Conservation (phyloP, 1,140 invertebrate genomes). For the Drosophila persimilis region DNA sequence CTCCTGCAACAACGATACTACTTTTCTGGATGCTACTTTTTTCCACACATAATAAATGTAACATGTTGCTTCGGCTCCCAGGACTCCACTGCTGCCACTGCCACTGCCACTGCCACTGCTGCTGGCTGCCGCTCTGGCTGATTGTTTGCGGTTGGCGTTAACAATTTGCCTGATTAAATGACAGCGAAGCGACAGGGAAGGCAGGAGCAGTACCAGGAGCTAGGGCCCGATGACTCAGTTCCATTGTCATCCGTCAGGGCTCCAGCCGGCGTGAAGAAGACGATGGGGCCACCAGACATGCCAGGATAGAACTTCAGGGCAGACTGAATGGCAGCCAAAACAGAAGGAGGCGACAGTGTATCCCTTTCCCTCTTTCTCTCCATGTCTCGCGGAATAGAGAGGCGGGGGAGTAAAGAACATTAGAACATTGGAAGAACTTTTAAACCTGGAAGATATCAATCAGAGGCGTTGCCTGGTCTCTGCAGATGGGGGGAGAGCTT, state of each 20-base stretch:
- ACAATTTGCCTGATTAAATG: constrained; percentile 78
- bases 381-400: too few relatives aligned
- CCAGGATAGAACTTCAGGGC: constrained; percentile 35
- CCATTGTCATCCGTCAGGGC: constrained; percentile 63
- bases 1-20: too few relatives aligned
- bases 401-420: neutral
- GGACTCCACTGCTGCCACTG: too few relatives aligned
- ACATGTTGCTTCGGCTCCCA: constrained; percentile 43
- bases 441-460: constrained; percentile 2
- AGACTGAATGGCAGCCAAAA: constrained; percentile 74
- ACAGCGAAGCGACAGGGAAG: constrained; percentile 38
- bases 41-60: constrained; percentile 52
- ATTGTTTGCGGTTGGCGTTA: constrained; percentile 68
- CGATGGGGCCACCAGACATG: constrained; percentile 6
- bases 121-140: constrained; percentile 52
- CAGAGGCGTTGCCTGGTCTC: neutral
- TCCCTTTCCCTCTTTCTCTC: neutral
- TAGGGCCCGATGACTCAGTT: constrained; percentile 61
- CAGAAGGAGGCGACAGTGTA: constrained; percentile 7
- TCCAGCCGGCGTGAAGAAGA: constrained; percentile 56
- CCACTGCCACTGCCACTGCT: neutral
- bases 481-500: too few relatives aligned
- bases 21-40: neutral
- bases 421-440: neutral
- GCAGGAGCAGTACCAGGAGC: constrained; percentile 9